These are phyloP conservation scores for Mesoligia furuncula DNA, from an alignment of 2,888 invertebrate genomes.

Conservation along the genomic window DNA sequence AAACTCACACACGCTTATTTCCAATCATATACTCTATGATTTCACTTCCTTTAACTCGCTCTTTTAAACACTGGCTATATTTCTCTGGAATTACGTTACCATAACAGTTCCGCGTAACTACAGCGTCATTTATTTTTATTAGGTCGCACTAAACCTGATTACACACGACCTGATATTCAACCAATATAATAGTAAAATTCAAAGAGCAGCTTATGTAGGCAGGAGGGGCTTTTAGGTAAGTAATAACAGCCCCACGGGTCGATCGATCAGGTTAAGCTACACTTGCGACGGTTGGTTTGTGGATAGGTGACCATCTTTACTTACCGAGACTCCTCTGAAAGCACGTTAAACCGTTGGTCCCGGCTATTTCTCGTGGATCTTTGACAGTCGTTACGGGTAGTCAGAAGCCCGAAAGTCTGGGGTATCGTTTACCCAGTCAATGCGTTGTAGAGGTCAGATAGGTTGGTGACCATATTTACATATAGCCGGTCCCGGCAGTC, in stretches of 20 bases:
- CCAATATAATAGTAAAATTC: slow-evolving; percentile 36
- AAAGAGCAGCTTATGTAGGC: neutral
- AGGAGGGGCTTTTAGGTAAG: neutral
- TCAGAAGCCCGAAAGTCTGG: no score
- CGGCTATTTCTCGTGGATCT: no score
- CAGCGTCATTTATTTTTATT: slow-evolving; percentile 39
- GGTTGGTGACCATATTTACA: no score
- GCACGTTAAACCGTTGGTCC: no score
- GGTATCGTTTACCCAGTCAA: no score
- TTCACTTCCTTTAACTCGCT: slow-evolving; percentile 9
- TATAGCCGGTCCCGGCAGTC: no score
- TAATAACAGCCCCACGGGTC: neutral
- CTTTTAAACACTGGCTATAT: slow-evolving; percentile 4
- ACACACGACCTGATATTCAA: slow-evolving; percentile 31
- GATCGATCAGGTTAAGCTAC: neutral
- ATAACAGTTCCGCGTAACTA: slow-evolving; percentile 24
- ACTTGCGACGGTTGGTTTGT: neutral
- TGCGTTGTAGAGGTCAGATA: neutral
- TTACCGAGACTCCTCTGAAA: no score
- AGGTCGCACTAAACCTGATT: slow-evolving; percentile 34
- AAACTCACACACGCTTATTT: slow-evolving; percentile 15
- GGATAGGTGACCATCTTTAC: neutral
- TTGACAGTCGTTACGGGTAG: no score
- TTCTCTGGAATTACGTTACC: slow-evolving; percentile 31
- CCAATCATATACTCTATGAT: neutral